phyloP scores from a whole-genome alignment of 2,888 invertebrate genomes.

The Lepeophtheirus nordmannii region DNA sequence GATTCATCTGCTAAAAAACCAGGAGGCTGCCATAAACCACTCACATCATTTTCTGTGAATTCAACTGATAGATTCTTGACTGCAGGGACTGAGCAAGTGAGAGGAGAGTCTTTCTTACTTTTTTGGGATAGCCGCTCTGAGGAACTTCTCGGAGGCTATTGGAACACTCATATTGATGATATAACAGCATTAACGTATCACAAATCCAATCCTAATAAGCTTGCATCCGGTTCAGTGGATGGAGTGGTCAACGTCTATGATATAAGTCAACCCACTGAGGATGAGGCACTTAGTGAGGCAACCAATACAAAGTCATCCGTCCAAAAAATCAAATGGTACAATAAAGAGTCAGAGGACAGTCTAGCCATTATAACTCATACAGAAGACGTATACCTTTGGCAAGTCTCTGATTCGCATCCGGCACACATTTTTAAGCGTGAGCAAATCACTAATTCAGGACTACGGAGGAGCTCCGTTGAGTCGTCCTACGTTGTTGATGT shows the following conservation, averaged over 20 bases:
- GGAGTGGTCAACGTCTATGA: slow-evolving; percentile 72
- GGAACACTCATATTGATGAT: slow-evolving; percentile 67
- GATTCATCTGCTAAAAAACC: slow-evolving; percentile 29
- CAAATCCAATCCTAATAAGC: slow-evolving; percentile 45
- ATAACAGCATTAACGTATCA: slow-evolving; percentile 63
- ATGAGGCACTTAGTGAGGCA: slow-evolving; percentile 58
- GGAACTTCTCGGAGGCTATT: slow-evolving; percentile 54
- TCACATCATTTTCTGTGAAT: slow-evolving; percentile 57
- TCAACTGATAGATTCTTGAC: slow-evolving; percentile 52
- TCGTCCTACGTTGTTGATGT: slow-evolving; percentile 48
- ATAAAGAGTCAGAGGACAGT: slow-evolving; percentile 1
- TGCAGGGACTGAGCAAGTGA: slow-evolving; percentile 54
- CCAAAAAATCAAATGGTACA: slow-evolving; percentile 44
- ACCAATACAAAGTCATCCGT: slow-evolving; percentile 64
- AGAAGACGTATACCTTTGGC: slow-evolving; percentile 53
- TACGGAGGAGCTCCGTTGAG: slow-evolving; percentile 41
- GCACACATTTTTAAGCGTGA: slow-evolving; percentile 43
- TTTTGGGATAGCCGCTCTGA: slow-evolving; percentile 58
- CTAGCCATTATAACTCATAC: slow-evolving; percentile 44
- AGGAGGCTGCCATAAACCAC: slow-evolving; percentile 40
- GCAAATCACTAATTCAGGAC: slow-evolving; percentile 40
- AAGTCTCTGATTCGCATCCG: slow-evolving; percentile 46
- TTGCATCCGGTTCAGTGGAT: slow-evolving; percentile 63
- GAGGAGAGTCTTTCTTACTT: slow-evolving; percentile 54
- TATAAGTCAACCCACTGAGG: slow-evolving; percentile 52